Percentiles rank a stretch among this genome's conserved stretches.
Evolutionary conservation across 2,113 vertebrate genomes (phyloP).

Genomic region (Notarius lentiginosus): DNA sequence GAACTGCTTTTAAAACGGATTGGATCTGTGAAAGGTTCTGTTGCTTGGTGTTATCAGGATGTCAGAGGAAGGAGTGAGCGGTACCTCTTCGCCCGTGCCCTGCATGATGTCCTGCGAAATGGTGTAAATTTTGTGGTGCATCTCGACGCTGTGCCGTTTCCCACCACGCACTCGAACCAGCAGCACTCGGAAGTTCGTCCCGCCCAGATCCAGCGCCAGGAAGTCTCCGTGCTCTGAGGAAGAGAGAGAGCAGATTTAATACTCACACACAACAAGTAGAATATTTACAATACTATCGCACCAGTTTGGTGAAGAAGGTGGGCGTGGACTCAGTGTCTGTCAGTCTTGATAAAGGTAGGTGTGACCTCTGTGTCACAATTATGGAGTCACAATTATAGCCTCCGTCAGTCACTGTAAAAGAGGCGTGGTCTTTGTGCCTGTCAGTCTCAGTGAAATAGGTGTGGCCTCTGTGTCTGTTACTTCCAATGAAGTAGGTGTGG

Average conservation of each 20-base stretch:
- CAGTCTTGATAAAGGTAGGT: neutral
- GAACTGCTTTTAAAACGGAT: no score
- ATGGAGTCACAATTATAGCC: neutral
- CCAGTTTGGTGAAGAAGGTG: neutral
- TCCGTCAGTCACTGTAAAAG: neutral
- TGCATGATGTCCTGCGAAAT: slow-evolving; percentile 91
- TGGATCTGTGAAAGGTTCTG: neutral
- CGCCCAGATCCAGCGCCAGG: slow-evolving; percentile 92
- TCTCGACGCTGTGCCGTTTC: slow-evolving; percentile 81
- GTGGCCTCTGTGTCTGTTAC: neutral
- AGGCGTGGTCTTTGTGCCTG: neutral
- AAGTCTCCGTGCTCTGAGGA: slow-evolving; percentile 91
- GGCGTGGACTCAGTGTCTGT: neutral
- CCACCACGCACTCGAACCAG: slow-evolving; percentile 83
- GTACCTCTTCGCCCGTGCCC: slow-evolving; percentile 91
- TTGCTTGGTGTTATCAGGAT: neutral
- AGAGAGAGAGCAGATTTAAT: neutral
- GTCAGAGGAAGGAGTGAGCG: neutral
- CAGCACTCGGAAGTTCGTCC: slow-evolving; percentile 93
- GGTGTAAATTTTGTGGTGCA: slow-evolving; percentile 97
- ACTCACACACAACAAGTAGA: neutral
- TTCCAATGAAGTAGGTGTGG: neutral
- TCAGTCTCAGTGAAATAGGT: neutral
- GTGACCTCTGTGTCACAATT: neutral
- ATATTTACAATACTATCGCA: neutral